These are phyloP conservation scores for Hypsibius dujardini DNA, from an alignment of 1,140 invertebrate genomes.

Conservation along the genomic window DNA sequence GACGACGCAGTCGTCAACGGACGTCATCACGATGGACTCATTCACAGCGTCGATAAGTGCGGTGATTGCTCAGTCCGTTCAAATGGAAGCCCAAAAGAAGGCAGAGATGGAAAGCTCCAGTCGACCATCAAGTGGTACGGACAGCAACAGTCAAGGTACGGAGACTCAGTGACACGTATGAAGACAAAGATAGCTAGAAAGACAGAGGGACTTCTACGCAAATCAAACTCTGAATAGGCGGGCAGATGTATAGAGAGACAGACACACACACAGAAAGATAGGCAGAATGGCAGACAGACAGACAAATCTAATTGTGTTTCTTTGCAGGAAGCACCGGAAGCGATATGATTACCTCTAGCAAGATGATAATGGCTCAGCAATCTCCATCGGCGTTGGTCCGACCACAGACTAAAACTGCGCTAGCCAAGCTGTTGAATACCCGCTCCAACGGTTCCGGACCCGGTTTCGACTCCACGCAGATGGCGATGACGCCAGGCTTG, in stretches of 20 bases:
- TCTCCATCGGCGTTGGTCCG: not conserved
- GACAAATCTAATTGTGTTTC: too few species aligned
- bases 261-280: too few species aligned
- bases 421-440: not conserved
- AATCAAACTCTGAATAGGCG: too few species aligned
- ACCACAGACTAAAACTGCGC: conserved; percentile 15
- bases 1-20: too few species aligned
- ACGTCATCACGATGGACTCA: not conserved
- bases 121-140: not conserved
- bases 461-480: not conserved
- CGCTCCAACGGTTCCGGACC: not conserved
- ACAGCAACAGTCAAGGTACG: not conserved
- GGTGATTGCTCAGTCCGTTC: not conserved
- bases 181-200: too few species aligned
- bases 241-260: too few species aligned
- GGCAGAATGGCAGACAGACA: too few species aligned
- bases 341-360: too few species aligned
- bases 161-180: too few species aligned
- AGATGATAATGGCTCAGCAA: not conserved
- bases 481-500: not conserved
- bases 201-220: too few species aligned
- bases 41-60: not conserved
- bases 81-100: conserved; percentile 13
- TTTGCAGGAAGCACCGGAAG: too few species aligned
- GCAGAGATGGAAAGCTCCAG: not conserved